Conservation (phyloP, 2,113 vertebrate species). For the Ceuthmochares aereus region DNA sequence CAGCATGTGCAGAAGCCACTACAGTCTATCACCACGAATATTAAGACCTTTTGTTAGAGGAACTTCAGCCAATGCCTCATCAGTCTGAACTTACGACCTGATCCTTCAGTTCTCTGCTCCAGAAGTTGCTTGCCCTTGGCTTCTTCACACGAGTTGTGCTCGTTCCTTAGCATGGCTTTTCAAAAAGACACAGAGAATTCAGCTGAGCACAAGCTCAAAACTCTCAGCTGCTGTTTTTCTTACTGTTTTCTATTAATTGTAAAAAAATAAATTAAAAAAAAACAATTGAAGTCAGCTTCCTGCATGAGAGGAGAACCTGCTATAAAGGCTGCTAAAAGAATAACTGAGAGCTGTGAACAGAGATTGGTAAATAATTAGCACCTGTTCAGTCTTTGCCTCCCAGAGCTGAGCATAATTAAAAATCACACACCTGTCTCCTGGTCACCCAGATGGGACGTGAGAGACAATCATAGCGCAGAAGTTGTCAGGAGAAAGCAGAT, state of each 20-base stretch:
- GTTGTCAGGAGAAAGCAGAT: background rate
- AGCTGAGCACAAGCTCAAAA: background rate
- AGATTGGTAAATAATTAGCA: conserved; percentile 2
- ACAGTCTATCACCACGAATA: background rate
- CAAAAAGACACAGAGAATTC: background rate
- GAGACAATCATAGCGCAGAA: background rate
- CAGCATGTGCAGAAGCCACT: background rate
- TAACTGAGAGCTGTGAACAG: background rate
- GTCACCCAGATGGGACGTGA: background rate
- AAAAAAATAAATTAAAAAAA: background rate
- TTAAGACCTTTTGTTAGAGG: background rate
- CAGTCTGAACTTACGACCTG: background rate
- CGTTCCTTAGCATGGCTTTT: background rate
- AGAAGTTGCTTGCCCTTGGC: background rate
- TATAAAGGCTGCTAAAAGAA: conserved; percentile 7
- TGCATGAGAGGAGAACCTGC: background rate
- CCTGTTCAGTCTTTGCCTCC: background rate
- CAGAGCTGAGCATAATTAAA: conserved; percentile 15
- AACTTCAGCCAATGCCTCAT: background rate
- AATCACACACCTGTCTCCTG: background rate
- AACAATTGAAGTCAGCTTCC: background rate
- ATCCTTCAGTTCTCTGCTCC: background rate
- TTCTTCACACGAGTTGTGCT: background rate
- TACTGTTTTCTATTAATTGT: background rate
- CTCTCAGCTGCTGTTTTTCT: background rate